phyloP scores from a whole-genome alignment of 2,113 vertebrate genomes.

The Puffinus mauretanicus region DNA sequence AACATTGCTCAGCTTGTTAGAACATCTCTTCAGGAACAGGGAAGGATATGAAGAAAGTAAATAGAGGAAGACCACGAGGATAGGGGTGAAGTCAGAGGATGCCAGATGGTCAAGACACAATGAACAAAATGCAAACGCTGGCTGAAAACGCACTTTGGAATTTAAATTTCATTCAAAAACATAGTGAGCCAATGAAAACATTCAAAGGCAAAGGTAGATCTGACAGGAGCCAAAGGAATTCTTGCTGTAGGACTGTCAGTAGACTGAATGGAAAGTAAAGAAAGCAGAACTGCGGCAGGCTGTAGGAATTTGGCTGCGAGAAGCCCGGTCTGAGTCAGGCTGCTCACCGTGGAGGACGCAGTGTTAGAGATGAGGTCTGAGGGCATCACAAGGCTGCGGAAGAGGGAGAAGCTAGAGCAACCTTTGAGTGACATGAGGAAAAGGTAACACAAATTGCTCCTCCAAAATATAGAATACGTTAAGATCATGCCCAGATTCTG shows the following conservation, averaged over 20 bases:
- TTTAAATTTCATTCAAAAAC: background rate
- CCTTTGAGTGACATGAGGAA: background rate
- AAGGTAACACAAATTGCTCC: background rate
- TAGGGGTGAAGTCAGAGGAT: background rate
- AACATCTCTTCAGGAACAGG: background rate
- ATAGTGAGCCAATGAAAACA: background rate
- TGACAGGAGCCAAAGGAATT: background rate
- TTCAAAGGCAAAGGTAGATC: background rate
- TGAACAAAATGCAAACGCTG: background rate
- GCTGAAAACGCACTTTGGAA: background rate
- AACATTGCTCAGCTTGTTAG: background rate
- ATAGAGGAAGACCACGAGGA: background rate
- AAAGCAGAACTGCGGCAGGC: background rate
- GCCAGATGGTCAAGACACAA: background rate
- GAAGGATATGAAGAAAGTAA: constrained; percentile 2
- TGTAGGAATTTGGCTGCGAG: background rate
- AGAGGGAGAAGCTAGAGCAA: background rate
- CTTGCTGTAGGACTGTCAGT: background rate
- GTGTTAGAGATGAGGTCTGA: background rate
- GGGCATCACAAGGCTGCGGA: background rate
- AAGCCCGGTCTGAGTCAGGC: background rate
- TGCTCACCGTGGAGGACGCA: background rate
- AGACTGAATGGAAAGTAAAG: background rate
- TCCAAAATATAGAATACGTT: background rate
- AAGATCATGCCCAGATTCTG: background rate